Conservation (phyloP, 2,113 vertebrate species). For the Circaetus cinerascens region DNA sequence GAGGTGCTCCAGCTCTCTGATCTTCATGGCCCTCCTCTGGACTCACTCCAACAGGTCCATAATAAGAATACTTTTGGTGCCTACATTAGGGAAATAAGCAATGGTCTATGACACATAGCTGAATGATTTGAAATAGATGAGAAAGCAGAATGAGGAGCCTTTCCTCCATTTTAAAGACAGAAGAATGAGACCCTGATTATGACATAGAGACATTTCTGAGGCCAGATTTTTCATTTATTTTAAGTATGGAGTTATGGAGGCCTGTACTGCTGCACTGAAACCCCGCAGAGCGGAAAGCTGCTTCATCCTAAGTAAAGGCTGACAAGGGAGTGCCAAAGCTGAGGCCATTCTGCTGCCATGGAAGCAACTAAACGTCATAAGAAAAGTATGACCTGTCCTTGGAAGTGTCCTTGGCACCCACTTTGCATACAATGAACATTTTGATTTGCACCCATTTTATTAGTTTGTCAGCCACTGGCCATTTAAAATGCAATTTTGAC, state of each 20-base stretch:
- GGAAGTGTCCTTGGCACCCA: not conserved
- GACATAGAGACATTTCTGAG: not conserved
- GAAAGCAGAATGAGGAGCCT: not conserved
- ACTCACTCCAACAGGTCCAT: too few relatives aligned
- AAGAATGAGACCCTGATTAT: not conserved
- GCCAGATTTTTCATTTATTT: not conserved
- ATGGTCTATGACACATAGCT: not conserved
- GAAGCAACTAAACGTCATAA: not conserved
- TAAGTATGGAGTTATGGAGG: not conserved
- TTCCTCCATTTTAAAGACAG: not conserved
- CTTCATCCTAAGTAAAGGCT: not conserved
- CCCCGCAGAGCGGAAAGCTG: not conserved
- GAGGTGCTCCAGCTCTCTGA: too few relatives aligned
- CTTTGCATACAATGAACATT: not conserved
- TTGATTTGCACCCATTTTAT: not conserved
- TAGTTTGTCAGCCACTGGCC: not conserved
- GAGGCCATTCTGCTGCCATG: not conserved
- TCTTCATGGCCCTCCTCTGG: too few relatives aligned
- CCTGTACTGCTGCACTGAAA: not conserved
- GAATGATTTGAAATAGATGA: not conserved
- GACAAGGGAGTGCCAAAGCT: not conserved
- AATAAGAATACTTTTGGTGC: not conserved
- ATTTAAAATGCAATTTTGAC: not conserved
- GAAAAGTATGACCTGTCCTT: not conserved
- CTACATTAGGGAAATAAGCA: not conserved